Evolutionary conservation across 2,797 vertebrate species (phyloP), one percentile per base, ranked within the genome.

Genomic region (Tamandua tetradactyla): DNA sequence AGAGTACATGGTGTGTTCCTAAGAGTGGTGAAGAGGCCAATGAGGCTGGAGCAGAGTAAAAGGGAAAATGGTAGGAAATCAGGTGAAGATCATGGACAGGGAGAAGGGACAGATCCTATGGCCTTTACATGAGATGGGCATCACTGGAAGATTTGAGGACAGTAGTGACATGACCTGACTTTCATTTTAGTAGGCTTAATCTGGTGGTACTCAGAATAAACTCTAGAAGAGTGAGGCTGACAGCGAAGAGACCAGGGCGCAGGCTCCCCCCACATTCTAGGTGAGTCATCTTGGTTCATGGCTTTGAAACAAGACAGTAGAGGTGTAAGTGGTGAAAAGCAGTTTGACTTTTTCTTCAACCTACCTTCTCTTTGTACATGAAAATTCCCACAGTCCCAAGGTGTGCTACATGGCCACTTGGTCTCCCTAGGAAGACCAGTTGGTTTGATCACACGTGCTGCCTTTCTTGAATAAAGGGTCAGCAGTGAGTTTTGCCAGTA

Each of bases 1-100:
- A 4, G 1, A 5, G 1, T 11, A 5, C 14, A 20, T 12, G 25
- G 20, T 15, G 7, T 5, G 5, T 40, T 59, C 18, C 52, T 12
- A 6, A 6, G 20, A 22, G 5, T 25, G 37, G 27, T 14, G 40
- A 52, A 52, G 49, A 52, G 49, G 49, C 49, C 49, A 13, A 3
- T 14, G 15, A 61, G 3, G 7, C 40, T n/a, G 61, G n/a, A 30
- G 75, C 64, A 80, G 49, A 59, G 49, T 40, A 30, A 35, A 2
- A 8, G 10, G 37, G 3, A 23, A 23, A 47, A 23, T 17, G 47
- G 47, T 0, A 7, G 23, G 59, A 47, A 49, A 52, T 7, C 25
- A 91, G 3, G 55, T 23, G 25, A 52, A 62, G 57, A 18, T 55
- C 35, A 18, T 4, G 18, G 42, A n/a, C 4, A 11, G 42, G 32